phyloP scores from a whole-genome alignment of 2,797 vertebrate genomes.

The Chiloscyllium punctatum region DNA sequence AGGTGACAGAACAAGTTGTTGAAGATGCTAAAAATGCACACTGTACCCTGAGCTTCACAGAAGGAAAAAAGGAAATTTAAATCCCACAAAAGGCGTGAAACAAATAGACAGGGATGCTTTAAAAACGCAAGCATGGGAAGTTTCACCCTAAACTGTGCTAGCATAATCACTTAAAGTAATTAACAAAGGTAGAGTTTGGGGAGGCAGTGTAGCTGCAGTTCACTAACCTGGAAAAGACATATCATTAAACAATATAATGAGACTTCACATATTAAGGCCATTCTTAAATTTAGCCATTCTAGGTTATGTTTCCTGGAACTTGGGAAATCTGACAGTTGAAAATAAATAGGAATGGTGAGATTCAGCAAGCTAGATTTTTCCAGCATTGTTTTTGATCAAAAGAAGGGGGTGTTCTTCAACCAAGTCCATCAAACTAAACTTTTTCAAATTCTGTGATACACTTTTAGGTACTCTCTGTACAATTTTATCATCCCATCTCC shows the following conservation, averaged over 20 bases:
- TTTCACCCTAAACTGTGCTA: not conserved
- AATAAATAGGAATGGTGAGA: not conserved
- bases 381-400: not conserved
- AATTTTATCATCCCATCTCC: not conserved
- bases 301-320: not conserved
- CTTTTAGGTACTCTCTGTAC: too few relatives aligned
- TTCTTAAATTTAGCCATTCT: not conserved
- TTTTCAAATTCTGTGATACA: not conserved
- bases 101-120: not conserved
- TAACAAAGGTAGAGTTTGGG: not conserved
- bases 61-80: not conserved
- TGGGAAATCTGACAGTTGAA: not conserved
- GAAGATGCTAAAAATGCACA: not conserved
- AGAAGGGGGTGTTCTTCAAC: not conserved
- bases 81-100: not conserved
- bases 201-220: not conserved
- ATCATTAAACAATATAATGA: not conserved
- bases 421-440: not conserved
- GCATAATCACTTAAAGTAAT: not conserved
- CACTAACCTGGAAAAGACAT: too few relatives aligned
- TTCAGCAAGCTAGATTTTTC: not conserved
- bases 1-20: not conserved
- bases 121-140: not conserved
- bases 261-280: not conserved
- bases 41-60: not conserved